These are phyloP conservation scores for Quadriops clusia DNA, from an alignment of 2,888 invertebrate genomes.

Conservation along the genomic window DNA sequence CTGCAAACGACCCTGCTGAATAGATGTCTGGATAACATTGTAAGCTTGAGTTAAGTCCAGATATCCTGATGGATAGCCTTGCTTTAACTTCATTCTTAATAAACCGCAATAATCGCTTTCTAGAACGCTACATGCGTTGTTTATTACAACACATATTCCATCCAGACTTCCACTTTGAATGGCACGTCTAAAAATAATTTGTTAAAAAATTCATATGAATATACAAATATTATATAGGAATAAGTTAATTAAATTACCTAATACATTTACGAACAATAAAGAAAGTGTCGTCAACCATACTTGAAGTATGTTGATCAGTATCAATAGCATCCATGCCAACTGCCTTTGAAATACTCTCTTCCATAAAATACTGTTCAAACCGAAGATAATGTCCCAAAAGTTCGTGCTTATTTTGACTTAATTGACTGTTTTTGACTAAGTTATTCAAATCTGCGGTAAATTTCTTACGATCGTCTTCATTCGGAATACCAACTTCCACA, in stretches of 20 bases:
- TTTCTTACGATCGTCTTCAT: constrained; percentile 38
- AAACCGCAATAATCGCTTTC: constrained; percentile 75
- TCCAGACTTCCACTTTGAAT: constrained; percentile 84
- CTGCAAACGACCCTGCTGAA: constrained; percentile 71
- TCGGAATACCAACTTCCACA: constrained; percentile 46
- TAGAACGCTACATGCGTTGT: constrained; percentile 78
- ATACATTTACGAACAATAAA: constrained; percentile 94
- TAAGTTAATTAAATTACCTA: constrained; percentile 45
- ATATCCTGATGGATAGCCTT: constrained; percentile 69
- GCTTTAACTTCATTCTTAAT: constrained; percentile 58
- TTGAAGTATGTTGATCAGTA: constrained; percentile 66
- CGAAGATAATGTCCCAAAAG: constrained; percentile 78
- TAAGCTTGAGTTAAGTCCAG: constrained; percentile 72
- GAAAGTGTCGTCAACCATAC: constrained; percentile 95
- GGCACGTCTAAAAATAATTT: constrained; percentile 54
- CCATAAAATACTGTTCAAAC: constrained; percentile 89
- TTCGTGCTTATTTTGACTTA: constrained; percentile 69
- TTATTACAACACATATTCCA: constrained; percentile 92
- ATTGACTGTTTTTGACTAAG: constrained; percentile 57
- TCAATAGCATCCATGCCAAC: constrained; percentile 66
- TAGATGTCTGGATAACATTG: constrained; percentile 65
- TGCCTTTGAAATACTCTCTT: constrained; percentile 89
- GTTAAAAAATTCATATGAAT: background rate
- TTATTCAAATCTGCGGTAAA: constrained; percentile 46
- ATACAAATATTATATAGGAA: no score